These are phyloP conservation scores for Smutsia gigantea DNA, from an alignment of 2,797 vertebrate genomes.

Conservation along the genomic window DNA sequence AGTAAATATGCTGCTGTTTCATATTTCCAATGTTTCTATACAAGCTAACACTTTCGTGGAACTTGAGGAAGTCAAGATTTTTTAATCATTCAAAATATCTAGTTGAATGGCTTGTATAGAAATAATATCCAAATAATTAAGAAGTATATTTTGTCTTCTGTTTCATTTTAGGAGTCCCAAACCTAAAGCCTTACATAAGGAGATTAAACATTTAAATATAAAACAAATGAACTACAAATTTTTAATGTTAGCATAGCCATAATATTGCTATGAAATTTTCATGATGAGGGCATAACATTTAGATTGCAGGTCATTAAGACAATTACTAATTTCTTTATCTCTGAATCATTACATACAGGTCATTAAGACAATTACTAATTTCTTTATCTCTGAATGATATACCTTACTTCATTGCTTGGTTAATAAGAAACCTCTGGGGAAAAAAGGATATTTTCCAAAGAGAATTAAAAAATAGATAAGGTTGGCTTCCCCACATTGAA, in stretches of 20 bases:
- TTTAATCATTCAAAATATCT: constrained; percentile 25
- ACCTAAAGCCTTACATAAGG: not conserved
- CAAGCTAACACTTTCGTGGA: not conserved
- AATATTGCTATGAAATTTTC: constrained; percentile 64
- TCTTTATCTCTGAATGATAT: constrained; percentile 68
- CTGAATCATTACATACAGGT: constrained; percentile 35
- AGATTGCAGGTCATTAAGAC: constrained; percentile 64
- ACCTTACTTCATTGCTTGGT: constrained; percentile 66
- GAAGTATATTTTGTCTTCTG: not conserved
- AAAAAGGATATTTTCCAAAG: constrained; percentile 50
- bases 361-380: constrained; percentile 68
- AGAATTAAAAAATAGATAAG: constrained; percentile 29
- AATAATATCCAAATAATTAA: not conserved
- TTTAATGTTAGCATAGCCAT: constrained; percentile 46
- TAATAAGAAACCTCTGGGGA: constrained; percentile 37
- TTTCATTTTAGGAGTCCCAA: constrained; percentile 17
- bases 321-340: constrained; percentile 70
- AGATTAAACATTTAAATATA: constrained; percentile 46
- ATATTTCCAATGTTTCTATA: not conserved
- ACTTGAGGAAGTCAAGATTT: not conserved
- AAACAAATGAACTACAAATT: constrained; percentile 37
- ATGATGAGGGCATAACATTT: constrained; percentile 48
- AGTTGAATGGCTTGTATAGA: not conserved
- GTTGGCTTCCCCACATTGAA: constrained; percentile 10
- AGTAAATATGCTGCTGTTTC: not conserved